These are phyloP conservation scores for Prunella fulvescens DNA, from an alignment of 2,113 vertebrate genomes.

Conservation along the genomic window DNA sequence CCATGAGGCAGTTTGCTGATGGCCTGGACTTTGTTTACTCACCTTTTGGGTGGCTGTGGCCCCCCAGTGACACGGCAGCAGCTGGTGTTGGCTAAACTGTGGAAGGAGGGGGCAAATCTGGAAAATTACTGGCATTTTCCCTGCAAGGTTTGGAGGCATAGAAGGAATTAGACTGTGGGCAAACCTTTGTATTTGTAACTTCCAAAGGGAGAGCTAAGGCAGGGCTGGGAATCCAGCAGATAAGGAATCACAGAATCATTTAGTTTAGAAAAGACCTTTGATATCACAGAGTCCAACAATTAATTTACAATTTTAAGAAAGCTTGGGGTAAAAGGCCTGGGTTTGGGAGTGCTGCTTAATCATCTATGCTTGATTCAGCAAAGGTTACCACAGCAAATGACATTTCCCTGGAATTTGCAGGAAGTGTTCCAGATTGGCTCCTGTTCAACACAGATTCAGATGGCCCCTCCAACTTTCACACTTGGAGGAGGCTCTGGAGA, in stretches of 20 bases:
- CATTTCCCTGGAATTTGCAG: neutral
- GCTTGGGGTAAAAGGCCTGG: neutral
- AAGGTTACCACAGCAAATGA: neutral
- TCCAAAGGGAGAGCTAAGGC: neutral
- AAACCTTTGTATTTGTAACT: neutral
- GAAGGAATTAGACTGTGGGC: neutral
- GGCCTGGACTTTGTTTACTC: neutral
- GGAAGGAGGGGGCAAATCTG: neutral
- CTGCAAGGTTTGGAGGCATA: neutral
- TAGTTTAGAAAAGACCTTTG: neutral
- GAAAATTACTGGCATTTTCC: conserved; percentile 41
- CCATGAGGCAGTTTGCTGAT: neutral
- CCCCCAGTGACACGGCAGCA: neutral
- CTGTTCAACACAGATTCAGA: neutral
- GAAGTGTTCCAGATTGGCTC: neutral
- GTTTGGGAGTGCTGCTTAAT: neutral
- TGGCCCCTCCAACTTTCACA: neutral
- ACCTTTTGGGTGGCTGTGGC: neutral
- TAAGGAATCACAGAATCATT: neutral
- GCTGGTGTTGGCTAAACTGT: neutral
- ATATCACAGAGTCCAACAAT: neutral
- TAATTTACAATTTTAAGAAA: neutral
- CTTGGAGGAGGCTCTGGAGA: neutral
- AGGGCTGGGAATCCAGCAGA: neutral
- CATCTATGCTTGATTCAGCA: neutral